Evolutionary conservation across 2,797 vertebrate species (phyloP), one percentile per base, ranked within the genome.

Genomic region (Brachymystax lenok): DNA sequence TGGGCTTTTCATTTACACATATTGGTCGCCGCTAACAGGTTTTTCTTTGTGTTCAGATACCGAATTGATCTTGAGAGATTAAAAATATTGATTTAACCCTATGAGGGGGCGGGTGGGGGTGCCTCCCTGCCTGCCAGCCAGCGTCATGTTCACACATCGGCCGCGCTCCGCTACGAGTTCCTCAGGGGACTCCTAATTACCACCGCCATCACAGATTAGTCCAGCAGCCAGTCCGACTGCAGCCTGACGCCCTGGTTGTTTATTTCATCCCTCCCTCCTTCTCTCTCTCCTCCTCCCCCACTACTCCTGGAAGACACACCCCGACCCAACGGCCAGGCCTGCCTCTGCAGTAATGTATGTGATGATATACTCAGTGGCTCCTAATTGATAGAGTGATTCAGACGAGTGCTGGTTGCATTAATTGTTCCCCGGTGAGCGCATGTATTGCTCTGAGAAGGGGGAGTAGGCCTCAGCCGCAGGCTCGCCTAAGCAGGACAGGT

Each of bases 41-140:
- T 96, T 95, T 95, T 92, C 95, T 97, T 96, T 96, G 91, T 94
- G 93, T 96, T 96, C 95, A 94, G 95, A 96, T 95, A 93, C 94
- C 88, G 92, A 95, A 98, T 98, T 99, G 96, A 99, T 98, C 95
- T 93, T 87, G 92, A 97, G 96, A 99, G 96, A 99, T 98, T 98
- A 97, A 97, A 99, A 98, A 96, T 98, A 98, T 99, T 98, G 98
- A 99, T 99, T 97, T 95, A 95, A 95, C 95, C 96, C 95, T 89
- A 95, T 94, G 94, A 19, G 54, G 54, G 35, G 46, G 24, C 2
- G 14, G 28, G 80, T 82, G 84, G 83, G 24, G 70, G 19, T 89
- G 86, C 80, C 89, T 95, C 94, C 95, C 96, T 89, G 87, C 81
- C 89, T 94, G 94, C 95, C 96, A 96, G 95, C 95, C 95, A 95